Evolutionary conservation across 1,140 invertebrate genomes (phyloP), one percentile per base, ranked within the genome.

Genomic region (Aphaenogaster rudis): DNA sequence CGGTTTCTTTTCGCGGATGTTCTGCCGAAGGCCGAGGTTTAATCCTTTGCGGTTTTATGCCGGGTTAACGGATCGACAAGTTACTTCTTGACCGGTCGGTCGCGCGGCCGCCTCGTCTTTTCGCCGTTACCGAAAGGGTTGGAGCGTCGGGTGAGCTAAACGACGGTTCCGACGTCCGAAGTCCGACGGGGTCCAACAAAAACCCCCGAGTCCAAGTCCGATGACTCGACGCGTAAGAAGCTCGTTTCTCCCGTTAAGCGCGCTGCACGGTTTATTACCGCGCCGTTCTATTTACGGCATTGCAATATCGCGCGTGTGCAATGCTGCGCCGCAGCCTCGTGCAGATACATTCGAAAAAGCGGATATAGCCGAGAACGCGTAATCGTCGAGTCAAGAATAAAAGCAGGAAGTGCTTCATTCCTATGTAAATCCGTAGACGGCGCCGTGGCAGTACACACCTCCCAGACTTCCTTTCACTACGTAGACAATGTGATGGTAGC

Each of bases 391-490:
- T 86, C 82, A 79, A 66, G 74, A 86, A 86, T 86, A 86, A 86
- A 86, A 86, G 82, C 82, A 86, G 82, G 82, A 86, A 86, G 82
- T 54, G 71, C 82, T 86, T 79, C 72, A 79, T 79, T 86, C 72
- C 82, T 67, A 86, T 79, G 82, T 79, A 79, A 78, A 86, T 79
- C 50, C 59, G 61, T 54, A 79, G 71, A 86, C 61, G 59, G 74
- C 76, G 82, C 63, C 82, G 69, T 15, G 39, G 78, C 48, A 72
- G 39, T 39, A 33, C 67, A 74, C 74, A 63, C 69, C 82, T 79
- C 61, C 59, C 36, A 66, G 82, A 78, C 74, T 79, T 86, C 82
- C 82, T 86, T 86, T 86, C 82, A 86, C 74, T 50, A 63, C 3
- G 36, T 36, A 76, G 54, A 86, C 82, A 86, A 86, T 86, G 21